These are phyloP conservation scores for Galbula dea DNA, from an alignment of 2,113 vertebrate genomes.

Conservation along the genomic window DNA sequence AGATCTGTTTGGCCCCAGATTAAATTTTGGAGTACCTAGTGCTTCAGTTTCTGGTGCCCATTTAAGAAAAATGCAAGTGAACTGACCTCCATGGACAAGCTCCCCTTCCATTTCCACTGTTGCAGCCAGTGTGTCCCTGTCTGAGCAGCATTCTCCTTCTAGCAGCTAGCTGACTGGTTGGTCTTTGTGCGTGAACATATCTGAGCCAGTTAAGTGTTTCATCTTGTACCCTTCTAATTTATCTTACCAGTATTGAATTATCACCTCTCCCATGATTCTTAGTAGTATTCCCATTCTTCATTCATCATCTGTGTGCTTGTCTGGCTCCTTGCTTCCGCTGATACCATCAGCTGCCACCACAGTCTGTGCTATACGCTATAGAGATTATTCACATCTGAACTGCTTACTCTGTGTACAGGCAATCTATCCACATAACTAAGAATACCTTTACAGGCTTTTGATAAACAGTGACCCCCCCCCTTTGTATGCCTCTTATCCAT, in stretches of 20 bases:
- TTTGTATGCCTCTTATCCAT: neutral
- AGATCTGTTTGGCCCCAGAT: neutral
- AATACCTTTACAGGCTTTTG: slow-evolving; percentile 15
- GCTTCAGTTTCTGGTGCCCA: accelerated
- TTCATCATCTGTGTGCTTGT: neutral
- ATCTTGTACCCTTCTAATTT: neutral
- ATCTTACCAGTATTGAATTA: neutral
- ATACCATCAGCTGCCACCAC: neutral
- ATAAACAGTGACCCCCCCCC: neutral
- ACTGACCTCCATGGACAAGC: neutral
- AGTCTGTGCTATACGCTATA: neutral
- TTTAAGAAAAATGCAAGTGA: neutral
- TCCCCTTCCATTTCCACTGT: neutral
- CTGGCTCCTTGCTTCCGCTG: neutral
- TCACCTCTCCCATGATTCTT: neutral
- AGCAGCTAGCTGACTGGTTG: neutral
- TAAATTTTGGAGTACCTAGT: neutral
- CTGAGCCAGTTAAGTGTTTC: neutral
- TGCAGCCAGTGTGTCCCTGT: accelerated
- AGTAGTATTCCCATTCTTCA: neutral
- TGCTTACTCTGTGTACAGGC: neutral
- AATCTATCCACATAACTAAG: neutral
- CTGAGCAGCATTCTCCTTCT: neutral
- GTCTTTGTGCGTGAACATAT: neutral
- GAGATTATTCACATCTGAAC: neutral